A percentile compares a stretch with the other conserved stretches of the same genome.
These are phyloP conservation scores for Poecile atricapillus DNA, from an alignment of 2,113 vertebrate species.

Conservation along the genomic window DNA sequence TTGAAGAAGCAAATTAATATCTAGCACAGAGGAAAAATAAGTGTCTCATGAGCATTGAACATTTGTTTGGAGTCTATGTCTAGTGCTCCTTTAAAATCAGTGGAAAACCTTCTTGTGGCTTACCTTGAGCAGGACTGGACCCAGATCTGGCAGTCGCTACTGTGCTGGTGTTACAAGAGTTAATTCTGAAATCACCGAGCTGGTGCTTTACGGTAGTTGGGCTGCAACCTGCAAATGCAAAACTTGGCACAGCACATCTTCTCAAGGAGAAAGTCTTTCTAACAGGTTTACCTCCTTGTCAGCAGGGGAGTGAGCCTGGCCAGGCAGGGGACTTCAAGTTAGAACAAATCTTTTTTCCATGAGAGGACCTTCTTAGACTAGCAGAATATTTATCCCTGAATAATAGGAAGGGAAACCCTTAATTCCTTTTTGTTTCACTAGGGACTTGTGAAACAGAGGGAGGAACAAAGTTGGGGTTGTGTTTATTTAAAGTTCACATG, in stretches of 20 bases:
- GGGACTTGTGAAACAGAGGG: not conserved
- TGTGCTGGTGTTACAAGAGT: not conserved
- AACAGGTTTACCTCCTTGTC: not conserved
- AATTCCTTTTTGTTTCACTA: not conserved
- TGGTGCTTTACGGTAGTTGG: not conserved
- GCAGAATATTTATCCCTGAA: not conserved
- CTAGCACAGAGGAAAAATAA: not conserved
- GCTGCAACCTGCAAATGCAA: not conserved
- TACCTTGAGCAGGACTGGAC: not conserved
- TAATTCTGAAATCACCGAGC: not conserved
- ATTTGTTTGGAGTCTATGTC: not conserved
- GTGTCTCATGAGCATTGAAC: not conserved
- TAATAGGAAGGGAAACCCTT: not conserved
- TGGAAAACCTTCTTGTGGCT: not conserved
- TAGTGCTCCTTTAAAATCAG: not conserved
- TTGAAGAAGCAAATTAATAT: not conserved
- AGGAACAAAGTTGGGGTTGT: not conserved
- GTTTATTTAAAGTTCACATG: not conserved
- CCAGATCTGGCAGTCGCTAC: fast-evolving
- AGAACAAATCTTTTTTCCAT: not conserved
- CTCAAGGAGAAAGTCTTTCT: not conserved
- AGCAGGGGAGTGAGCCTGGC: not conserved
- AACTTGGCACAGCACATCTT: not conserved
- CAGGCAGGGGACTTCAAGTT: not conserved
- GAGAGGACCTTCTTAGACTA: not conserved